Base-by-base conservation (phyloP, 2,888 invertebrate genomes). In the Scaptodrosophila latifasciaeformis region DNA sequence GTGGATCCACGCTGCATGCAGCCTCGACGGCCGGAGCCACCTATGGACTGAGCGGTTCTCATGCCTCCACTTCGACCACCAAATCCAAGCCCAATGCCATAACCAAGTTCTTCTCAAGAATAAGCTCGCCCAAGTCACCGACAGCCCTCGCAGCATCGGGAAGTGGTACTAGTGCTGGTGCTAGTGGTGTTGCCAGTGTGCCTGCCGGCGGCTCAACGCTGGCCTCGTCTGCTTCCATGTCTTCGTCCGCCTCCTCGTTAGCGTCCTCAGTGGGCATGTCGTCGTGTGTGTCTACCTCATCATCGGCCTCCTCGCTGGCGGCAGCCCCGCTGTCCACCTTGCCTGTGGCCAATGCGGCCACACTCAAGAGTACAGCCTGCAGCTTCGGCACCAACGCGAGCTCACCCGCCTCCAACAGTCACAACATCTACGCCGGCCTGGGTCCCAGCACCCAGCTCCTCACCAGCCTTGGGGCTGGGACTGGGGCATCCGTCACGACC, bases 71-170 rank as follows among this genome's bases (percentile, higher is more conserved):
- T 34, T 31, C 57, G 39, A 42, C 66, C 59, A 62, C 66, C 48
- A 86, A 86, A 79, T 86, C 86, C 62, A 86, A 86, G 68, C 84
- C 86, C 59, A 86, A 83, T 75, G 84, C 85, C 70, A 85, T 86
- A 66, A 84, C 84, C 57, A 86, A 86, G 68, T 85, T 86, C 63
- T 86, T 86, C 67, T 84, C 84, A 61, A 85, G 86, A 58, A 86
- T 86, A 66, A 85, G 86, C 65, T 86, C 85, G 49, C 84, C 86
- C 21, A 86, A 86, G 71, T 85, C 85, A 53, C 85, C 85, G 30
- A 77, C 85, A 43, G 67, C 82, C 44, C 67, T 83, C 48, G 70
- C 80, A 46, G 65, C 75, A 59, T 5, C 62, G 15, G 17, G n/a
- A 12, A 7, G 17, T 30, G 18, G 29, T n/a, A 18, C 17, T 17